phyloP scores from a whole-genome alignment of 2,797 vertebrate species.

The Orientallactaga sibirica region DNA sequence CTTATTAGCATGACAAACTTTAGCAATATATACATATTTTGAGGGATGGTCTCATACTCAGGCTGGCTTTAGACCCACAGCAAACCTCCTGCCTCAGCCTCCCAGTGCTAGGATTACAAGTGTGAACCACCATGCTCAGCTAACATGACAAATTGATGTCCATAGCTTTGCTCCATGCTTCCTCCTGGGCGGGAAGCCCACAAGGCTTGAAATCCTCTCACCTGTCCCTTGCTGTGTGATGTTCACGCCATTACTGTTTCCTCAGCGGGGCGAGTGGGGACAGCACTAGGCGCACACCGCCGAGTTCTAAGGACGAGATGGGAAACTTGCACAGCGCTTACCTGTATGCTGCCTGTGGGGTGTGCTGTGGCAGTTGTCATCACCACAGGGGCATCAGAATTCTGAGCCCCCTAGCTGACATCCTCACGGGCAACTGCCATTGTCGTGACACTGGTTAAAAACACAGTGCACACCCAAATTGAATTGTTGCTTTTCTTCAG shows the following conservation, averaged over 20 bases:
- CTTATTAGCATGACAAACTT: neutral
- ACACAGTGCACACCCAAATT: neutral
- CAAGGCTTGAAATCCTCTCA: neutral
- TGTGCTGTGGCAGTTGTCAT: accelerated
- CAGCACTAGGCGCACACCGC: too few species aligned
- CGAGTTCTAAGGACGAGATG: neutral
- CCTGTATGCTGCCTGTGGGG: neutral
- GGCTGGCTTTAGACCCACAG: neutral
- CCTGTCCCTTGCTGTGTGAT: neutral
- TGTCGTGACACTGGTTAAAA: neutral
- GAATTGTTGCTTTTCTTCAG: constrained; percentile 72
- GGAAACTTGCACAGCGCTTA: neutral
- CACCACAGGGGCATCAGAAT: neutral
- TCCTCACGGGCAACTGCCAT: neutral
- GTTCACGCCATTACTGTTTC: neutral
- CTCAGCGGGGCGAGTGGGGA: neutral
- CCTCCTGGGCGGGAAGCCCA: neutral
- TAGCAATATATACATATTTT: neutral
- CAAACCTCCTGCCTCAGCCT: neutral
- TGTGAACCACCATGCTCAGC: neutral
- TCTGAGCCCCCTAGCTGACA: neutral
- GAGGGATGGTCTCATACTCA: neutral
- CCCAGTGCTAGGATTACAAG: neutral
- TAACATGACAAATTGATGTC: neutral
- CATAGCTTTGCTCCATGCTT: neutral